A percentile compares a stretch with the other conserved stretches of the same genome.
Evolutionary conservation across 2,797 vertebrate species (phyloP).

Genomic region (Gymnopithys bicolor): DNA sequence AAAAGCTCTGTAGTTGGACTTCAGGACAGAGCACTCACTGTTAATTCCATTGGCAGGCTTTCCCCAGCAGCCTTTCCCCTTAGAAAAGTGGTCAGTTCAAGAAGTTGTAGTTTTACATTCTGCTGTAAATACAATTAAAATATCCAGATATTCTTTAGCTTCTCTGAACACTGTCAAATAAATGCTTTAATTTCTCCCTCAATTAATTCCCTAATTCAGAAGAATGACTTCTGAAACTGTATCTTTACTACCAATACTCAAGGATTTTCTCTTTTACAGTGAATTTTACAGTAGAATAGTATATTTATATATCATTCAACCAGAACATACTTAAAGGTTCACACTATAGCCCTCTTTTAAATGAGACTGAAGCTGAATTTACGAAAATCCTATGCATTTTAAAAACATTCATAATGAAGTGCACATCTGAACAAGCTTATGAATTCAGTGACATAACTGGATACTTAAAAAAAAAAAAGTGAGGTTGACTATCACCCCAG

Average conservation of each 20-base stretch:
- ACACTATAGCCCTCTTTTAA: not conserved
- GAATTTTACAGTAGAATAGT: not conserved
- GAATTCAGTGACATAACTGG: not conserved
- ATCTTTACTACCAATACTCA: not conserved
- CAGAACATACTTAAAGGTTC: not conserved
- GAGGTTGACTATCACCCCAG: not conserved
- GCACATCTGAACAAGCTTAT: not conserved
- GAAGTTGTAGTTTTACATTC: not conserved
- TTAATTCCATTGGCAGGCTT: not conserved
- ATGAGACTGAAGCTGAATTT: not conserved
- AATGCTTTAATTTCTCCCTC: not conserved
- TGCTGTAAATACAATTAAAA: not conserved
- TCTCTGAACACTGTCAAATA: not conserved
- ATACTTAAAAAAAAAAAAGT: not conserved
- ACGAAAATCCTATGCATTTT: not conserved
- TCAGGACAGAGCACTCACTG: not conserved
- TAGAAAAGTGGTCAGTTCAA: accelerated
- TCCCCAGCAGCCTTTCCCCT: not conserved
- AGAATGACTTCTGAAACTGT: not conserved
- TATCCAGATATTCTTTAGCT: not conserved
- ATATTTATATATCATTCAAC: not conserved
- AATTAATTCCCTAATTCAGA: not conserved
- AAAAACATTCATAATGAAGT: not conserved
- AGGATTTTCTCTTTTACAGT: not conserved
- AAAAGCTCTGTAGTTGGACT: not conserved